phyloP scores from a whole-genome alignment of 2,113 vertebrate genomes.

The Dolichotis patagonum region DNA sequence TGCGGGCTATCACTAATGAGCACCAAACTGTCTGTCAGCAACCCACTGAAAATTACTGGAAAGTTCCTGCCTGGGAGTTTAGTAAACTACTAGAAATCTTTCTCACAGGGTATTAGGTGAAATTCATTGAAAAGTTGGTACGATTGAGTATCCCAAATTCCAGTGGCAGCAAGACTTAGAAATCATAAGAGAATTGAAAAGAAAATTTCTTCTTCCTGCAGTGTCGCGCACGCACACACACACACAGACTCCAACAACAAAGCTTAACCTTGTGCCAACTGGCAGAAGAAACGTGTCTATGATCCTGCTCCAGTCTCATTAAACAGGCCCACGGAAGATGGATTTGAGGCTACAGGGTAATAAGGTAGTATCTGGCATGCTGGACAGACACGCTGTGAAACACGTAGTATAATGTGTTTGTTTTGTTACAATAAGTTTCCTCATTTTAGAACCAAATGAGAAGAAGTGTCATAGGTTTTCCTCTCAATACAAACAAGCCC shows the following conservation, averaged over 20 bases:
- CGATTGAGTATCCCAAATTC: background rate
- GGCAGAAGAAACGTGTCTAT: background rate
- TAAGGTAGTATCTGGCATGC: background rate
- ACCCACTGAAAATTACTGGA: background rate
- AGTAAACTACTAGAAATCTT: background rate
- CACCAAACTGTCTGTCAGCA: fast-evolving
- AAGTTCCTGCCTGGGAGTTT: background rate
- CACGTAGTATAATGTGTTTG: background rate
- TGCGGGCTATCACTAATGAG: background rate
- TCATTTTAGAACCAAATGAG: background rate
- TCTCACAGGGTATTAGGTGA: background rate
- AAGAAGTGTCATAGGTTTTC: background rate
- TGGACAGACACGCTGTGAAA: background rate
- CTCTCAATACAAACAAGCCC: background rate
- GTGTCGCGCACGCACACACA: background rate
- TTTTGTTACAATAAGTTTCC: background rate
- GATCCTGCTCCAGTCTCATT: background rate
- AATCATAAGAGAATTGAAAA: background rate
- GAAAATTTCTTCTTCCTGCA: background rate
- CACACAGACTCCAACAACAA: background rate
- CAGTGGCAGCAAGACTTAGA: background rate
- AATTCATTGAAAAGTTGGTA: background rate
- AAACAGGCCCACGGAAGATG: background rate
- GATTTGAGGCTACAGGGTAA: background rate
- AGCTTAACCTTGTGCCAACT: background rate